Conservation (phyloP, 2,113 vertebrate species). For the Nipponia nippon region DNA sequence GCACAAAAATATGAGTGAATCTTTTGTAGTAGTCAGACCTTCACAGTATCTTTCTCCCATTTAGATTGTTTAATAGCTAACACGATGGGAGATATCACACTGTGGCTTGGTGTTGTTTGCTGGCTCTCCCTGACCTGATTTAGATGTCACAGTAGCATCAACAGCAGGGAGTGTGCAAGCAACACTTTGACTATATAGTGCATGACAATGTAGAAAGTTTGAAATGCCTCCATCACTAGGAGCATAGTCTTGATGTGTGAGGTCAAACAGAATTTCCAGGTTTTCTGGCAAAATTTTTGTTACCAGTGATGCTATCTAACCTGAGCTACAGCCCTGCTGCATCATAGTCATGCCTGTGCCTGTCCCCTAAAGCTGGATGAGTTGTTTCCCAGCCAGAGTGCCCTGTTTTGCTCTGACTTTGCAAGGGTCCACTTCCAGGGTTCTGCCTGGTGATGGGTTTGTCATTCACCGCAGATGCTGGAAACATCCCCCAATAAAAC, state of each 20-base stretch:
- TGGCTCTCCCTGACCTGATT: neutral
- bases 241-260: neutral
- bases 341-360: neutral
- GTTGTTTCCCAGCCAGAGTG: neutral
- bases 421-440: neutral
- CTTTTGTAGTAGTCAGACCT: neutral
- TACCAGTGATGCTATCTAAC: neutral
- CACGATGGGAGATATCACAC: fast-evolving
- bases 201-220: neutral
- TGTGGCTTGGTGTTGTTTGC: neutral
- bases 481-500: neutral
- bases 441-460: neutral
- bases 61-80: neutral
- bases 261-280: neutral
- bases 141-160: neutral
- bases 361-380: neutral
- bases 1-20: neutral
- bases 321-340: neutral
- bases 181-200: too few relatives aligned
- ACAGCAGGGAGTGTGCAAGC: neutral
- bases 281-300: neutral
- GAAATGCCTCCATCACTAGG: neutral
- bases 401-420: neutral
- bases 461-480: neutral
- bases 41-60: neutral